Conservation (phyloP, 2,113 vertebrate species). For the Corythoichthys intestinalis region DNA sequence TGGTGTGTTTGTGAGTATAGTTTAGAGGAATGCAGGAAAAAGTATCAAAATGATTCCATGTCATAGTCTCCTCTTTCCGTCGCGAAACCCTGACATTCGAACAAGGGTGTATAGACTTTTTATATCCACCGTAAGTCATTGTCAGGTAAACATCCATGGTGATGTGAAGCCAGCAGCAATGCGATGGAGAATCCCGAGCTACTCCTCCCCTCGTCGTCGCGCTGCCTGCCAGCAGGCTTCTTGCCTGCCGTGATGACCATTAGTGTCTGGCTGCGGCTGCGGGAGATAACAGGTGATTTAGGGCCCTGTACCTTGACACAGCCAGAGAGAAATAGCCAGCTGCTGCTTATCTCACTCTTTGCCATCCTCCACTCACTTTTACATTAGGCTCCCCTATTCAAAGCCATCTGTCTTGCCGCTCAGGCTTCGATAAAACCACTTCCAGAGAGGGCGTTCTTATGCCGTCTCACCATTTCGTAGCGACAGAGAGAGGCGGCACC, state of each 20-base stretch:
- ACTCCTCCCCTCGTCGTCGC: not conserved
- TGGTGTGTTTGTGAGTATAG: no score
- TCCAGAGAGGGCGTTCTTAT: constrained; percentile 36
- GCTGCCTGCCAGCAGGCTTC: constrained; percentile 43
- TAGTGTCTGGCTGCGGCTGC: constrained; percentile 71
- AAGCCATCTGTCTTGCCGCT: constrained; percentile 73
- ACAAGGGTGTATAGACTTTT: not conserved
- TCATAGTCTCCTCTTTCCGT: not conserved
- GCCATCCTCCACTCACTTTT: constrained; percentile 73
- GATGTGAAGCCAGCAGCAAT: constrained; percentile 20
- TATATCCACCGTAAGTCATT: not conserved
- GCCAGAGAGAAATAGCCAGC: constrained; percentile 64
- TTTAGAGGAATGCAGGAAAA: no score
- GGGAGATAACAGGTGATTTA: constrained; percentile 79
- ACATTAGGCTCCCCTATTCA: constrained; percentile 68
- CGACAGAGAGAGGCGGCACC: constrained; percentile 13
- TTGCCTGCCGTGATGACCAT: constrained; percentile 70
- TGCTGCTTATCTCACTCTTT: constrained; percentile 66
- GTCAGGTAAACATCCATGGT: not conserved
- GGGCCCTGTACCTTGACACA: constrained; percentile 57
- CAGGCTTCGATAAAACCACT: constrained; percentile 68
- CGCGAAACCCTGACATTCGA: not conserved
- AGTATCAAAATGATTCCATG: no score
- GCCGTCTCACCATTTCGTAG: constrained; percentile 34
- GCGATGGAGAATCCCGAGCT: constrained; percentile 13